These are phyloP conservation scores for Protodeltote pygarga DNA, from an alignment of 2,888 invertebrate genomes.

Conservation along the genomic window DNA sequence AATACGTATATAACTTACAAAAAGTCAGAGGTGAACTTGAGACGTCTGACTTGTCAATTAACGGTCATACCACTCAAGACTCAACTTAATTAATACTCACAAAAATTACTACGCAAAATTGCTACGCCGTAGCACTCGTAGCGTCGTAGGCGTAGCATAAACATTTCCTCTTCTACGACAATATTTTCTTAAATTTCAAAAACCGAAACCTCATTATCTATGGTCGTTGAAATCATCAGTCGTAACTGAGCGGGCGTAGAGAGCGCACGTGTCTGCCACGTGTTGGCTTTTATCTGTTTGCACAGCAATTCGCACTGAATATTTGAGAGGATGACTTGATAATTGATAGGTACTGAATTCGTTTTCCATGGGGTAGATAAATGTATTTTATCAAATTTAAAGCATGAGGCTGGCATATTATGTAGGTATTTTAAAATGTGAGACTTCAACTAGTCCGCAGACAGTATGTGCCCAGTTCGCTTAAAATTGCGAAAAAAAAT, in stretches of 20 bases:
- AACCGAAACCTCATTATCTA: constrained; percentile 37
- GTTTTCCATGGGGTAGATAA: too few species aligned
- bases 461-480: too few species aligned
- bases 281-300: constrained; percentile 62
- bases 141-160: not conserved
- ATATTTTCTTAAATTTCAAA: constrained; percentile 25
- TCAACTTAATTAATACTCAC: not conserved
- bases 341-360: constrained; percentile 9
- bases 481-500: too few species aligned
- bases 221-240: constrained; percentile 47
- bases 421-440: not conserved
- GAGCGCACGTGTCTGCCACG: constrained; percentile 63
- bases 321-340: constrained; percentile 32
- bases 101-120: not conserved
- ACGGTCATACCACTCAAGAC: too few species aligned
- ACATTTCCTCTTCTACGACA: constrained; percentile 1
- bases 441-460: not conserved
- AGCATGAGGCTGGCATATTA: too few species aligned
- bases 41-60: too few species aligned
- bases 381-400: too few species aligned
- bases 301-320: constrained; percentile 65
- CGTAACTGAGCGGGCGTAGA: constrained; percentile 41
- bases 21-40: too few species aligned
- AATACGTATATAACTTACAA: too few species aligned
- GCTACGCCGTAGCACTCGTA: too few species aligned